phyloP scores from a whole-genome alignment of 2,888 invertebrate species.

The Conus canariensis region DNA sequence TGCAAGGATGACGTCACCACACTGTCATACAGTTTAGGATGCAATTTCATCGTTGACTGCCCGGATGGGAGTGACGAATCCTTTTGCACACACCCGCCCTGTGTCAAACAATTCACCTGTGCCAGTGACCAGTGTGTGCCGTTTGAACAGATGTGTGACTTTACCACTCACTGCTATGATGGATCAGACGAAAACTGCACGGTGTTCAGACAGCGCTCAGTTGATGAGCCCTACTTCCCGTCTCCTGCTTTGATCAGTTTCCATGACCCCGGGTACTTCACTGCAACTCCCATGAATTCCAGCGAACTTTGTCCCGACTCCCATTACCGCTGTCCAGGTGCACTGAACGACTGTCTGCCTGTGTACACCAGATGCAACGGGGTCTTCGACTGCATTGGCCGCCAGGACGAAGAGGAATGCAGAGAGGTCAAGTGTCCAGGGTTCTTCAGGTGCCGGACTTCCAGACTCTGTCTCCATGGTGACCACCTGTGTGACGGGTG shows the following conservation, averaged over 20 bases:
- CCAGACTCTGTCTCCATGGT: no score
- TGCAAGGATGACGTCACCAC: neutral
- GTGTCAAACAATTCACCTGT: neutral
- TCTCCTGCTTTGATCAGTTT: neutral
- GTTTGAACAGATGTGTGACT: neutral
- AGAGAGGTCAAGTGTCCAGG: neutral
- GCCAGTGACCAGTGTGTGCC: neutral
- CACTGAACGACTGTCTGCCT: neutral
- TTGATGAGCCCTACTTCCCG: neutral
- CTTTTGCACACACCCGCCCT: neutral
- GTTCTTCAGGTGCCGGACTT: neutral
- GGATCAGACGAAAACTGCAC: neutral
- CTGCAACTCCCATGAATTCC: neutral
- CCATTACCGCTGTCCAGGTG: neutral
- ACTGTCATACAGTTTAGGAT: neutral
- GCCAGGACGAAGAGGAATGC: neutral
- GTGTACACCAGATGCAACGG: neutral
- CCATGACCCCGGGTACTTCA: neutral
- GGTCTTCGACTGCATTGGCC: neutral
- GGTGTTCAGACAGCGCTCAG: neutral
- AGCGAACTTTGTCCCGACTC: neutral
- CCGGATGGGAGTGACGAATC: neutral
- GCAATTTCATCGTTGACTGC: neutral
- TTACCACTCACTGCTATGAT: neutral
- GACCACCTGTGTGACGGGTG: neutral